Conservation (phyloP, 2,888 invertebrate genomes). For the Rapana venosa region DNA sequence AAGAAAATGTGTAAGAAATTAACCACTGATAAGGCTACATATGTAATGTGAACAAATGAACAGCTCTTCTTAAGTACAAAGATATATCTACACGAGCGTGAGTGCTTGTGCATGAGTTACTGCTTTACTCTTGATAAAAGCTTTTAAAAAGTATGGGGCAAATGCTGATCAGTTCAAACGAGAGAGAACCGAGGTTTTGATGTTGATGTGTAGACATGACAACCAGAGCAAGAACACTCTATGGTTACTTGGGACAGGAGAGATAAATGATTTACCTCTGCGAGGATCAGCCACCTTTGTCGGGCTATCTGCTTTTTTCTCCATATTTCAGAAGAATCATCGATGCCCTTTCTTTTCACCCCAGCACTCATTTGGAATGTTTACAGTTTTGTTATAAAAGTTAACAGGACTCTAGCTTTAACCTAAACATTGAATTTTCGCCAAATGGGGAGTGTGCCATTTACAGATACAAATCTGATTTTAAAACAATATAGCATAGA, state of each 20-base stretch:
- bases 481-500: not conserved
- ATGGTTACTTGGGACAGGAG: too few species aligned
- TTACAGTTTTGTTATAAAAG: not conserved
- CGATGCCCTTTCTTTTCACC: slow-evolving; percentile 16
- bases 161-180: too few species aligned
- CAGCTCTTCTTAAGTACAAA: too few species aligned
- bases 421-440: not conserved
- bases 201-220: too few species aligned
- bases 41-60: too few species aligned
- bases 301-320: slow-evolving; percentile 49
- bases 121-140: too few species aligned
- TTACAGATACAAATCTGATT: not conserved
- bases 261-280: slow-evolving; percentile 46
- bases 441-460: slow-evolving; percentile 3
- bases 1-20: not conserved
- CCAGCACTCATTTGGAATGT: slow-evolving; percentile 31
- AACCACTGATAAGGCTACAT: too few species aligned
- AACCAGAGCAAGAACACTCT: too few species aligned
- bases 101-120: too few species aligned
- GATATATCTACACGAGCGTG: too few species aligned
- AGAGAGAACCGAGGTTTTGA: too few species aligned
- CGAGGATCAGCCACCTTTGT: slow-evolving; percentile 56
- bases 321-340: not conserved
- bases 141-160: too few species aligned
- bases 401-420: not conserved